These are phyloP conservation scores for Forbesichthys agassizii DNA, from an alignment of 2,113 vertebrate species.

Conservation along the genomic window DNA sequence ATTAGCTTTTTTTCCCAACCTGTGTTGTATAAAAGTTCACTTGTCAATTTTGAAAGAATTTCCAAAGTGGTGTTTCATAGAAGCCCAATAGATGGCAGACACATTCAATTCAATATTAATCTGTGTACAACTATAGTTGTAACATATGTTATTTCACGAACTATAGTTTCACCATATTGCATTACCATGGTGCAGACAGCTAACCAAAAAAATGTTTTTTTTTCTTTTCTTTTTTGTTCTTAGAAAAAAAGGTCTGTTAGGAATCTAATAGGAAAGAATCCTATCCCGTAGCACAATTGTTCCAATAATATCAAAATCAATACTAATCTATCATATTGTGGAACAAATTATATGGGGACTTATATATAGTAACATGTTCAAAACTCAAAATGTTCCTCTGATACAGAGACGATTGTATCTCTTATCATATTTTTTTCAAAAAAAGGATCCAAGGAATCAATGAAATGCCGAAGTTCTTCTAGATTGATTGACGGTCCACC, in stretches of 20 bases:
- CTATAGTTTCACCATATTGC: conserved; percentile 33
- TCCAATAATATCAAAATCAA: conserved; percentile 38
- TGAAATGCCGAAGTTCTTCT: conserved; percentile 55
- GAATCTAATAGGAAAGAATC: conserved; percentile 6
- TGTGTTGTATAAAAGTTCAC: conserved; percentile 8
- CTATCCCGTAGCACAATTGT: conserved; percentile 23
- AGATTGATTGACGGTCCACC: conserved; percentile 45
- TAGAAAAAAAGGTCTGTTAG: conserved; percentile 21
- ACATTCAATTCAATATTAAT: conserved; percentile 61
- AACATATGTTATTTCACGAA: conserved; percentile 38
- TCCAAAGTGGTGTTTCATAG: conserved; percentile 61
- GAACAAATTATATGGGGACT: conserved; percentile 7
- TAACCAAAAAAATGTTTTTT: conserved; percentile 24
- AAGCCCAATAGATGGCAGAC: conserved; percentile 82
- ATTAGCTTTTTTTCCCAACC: not conserved
- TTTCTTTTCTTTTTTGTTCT: conserved; percentile 12
- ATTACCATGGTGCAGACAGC: conserved; percentile 40
- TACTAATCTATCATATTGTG: conserved; percentile 27
- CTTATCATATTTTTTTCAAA: not conserved
- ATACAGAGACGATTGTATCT: too few relatives aligned
- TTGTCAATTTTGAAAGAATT: conserved; percentile 9
- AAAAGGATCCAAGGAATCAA: conserved; percentile 41
- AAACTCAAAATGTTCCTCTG: not conserved
- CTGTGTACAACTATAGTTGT: conserved; percentile 18
- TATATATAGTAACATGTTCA: not conserved